A percentile compares a stretch with the other conserved stretches of the same genome.
These are phyloP conservation scores for Hydrolagus affinis DNA, from an alignment of 2,113 vertebrate genomes.

Conservation along the genomic window DNA sequence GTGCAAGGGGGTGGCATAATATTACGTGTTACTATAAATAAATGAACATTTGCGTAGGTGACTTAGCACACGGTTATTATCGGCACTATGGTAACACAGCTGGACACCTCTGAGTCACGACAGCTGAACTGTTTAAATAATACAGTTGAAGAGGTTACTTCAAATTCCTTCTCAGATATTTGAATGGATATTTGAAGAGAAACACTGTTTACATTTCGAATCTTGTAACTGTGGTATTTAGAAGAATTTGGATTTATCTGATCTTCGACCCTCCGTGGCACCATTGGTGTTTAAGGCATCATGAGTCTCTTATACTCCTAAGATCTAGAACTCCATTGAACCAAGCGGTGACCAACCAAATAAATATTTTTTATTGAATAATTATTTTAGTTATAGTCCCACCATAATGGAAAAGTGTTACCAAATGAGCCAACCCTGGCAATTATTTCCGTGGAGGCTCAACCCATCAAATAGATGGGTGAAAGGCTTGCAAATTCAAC, in stretches of 20 bases:
- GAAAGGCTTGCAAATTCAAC: no score
- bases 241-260: neutral
- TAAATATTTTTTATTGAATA: no score
- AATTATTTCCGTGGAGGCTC: no score
- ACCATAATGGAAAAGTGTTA: no score
- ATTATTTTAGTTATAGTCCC: no score
- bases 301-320: no score
- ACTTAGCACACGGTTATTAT: slow-evolving; percentile 60
- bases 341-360: no score
- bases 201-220: neutral
- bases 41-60: slow-evolving; percentile 51
- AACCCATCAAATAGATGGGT: no score
- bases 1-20: slow-evolving; percentile 43
- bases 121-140: slow-evolving; percentile 65
- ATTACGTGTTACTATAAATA: slow-evolving; percentile 49
- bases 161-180: slow-evolving; percentile 53
- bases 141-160: slow-evolving; percentile 57
- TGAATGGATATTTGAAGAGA: slow-evolving; percentile 34
- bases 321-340: no score
- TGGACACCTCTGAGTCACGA: slow-evolving; percentile 62
- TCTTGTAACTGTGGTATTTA: neutral
- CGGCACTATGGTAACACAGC: slow-evolving; percentile 59
- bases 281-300: no score
- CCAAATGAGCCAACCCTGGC: no score
- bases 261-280: neutral